Conservation (phyloP, 2,113 vertebrate genomes). For the Oophaga pumilio region DNA sequence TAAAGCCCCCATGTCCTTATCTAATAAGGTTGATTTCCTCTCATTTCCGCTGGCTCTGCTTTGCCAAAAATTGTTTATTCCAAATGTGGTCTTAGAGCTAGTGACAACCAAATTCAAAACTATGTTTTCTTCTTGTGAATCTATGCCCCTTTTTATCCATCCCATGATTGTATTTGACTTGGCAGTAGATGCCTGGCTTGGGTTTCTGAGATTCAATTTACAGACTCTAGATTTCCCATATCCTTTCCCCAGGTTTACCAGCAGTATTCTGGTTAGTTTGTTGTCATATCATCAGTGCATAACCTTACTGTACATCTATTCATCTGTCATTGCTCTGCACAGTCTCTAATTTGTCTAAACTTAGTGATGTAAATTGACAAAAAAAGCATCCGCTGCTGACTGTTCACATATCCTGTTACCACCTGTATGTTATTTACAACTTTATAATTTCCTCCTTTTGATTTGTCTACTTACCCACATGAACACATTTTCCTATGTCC, state of each 20-base stretch:
- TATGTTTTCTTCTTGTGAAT: slow-evolving; percentile 6
- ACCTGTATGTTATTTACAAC: no score
- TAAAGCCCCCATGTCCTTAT: neutral
- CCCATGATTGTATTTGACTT: neutral
- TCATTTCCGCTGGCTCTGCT: no score
- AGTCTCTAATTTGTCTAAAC: neutral
- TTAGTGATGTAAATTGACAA: neutral
- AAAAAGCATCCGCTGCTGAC: no score
- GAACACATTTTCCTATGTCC: no score
- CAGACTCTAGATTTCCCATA: neutral
- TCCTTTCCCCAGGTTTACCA: neutral
- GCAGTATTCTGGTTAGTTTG: neutral
- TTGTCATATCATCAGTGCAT: neutral
- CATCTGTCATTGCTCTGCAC: neutral
- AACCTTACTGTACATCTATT: slow-evolving; percentile 2
- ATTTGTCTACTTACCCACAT: no score
- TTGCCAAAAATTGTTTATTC: neutral
- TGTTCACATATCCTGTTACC: no score
- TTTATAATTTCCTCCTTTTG: no score
- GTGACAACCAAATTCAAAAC: neutral
- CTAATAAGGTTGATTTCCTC: neutral
- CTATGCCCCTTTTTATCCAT: slow-evolving; percentile 3
- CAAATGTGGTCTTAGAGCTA: neutral
- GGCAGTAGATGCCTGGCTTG: neutral
- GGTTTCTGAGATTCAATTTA: slow-evolving; percentile 2